Evolutionary conservation across 2,888 invertebrate genomes (phyloP), one percentile per base, ranked within the genome.

Genomic region (Athrips mouffetella): DNA sequence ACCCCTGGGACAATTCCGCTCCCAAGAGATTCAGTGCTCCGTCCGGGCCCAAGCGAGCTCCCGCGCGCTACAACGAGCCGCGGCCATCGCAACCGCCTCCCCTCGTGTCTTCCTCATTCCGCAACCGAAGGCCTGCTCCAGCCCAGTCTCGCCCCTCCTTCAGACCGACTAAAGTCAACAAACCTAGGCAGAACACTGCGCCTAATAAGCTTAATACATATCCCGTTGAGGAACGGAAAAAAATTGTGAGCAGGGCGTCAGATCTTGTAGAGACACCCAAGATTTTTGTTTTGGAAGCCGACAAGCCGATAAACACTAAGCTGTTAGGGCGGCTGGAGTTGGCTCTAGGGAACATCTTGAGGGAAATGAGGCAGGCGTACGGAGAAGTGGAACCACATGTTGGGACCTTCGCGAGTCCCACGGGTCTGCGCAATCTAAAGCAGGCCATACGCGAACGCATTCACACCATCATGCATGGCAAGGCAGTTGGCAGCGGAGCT

Each of bases 301-400:
- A 75, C 57, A 51, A 55, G 21, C 58, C 56, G 48, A 78, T 80
- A 2, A 55, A 68, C 29, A 59, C 58, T 31, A 72, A 73, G 56
- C 51, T 80, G 55, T 64, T 54, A 20, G 83, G 85, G 29, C 76
- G 85, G n/a, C 55, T 87, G 49, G 85, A 84, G 64, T 57, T 83
- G 47, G 78, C 77, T 15, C 57, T 87, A 45, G 85, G 86, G 47
- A 48, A 39, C 30, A 67, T 87, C 33, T 51, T 83, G 48, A 82
- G 80, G 62, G 65, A 76, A 21, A 58, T 83, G 27, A 74, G 65
- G 55, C 42, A 51, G 3, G 45, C 54, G 33, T 60, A 55, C 47
- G 53, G 52, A 21, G 20, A 41, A 1, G 45, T 50, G 3, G 42
- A 54, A 10, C 42, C 48, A 1, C 51, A 64, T 45, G 46, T 25